Conservation (phyloP, 2,113 vertebrate species). For the Callospermophilus lateralis region DNA sequence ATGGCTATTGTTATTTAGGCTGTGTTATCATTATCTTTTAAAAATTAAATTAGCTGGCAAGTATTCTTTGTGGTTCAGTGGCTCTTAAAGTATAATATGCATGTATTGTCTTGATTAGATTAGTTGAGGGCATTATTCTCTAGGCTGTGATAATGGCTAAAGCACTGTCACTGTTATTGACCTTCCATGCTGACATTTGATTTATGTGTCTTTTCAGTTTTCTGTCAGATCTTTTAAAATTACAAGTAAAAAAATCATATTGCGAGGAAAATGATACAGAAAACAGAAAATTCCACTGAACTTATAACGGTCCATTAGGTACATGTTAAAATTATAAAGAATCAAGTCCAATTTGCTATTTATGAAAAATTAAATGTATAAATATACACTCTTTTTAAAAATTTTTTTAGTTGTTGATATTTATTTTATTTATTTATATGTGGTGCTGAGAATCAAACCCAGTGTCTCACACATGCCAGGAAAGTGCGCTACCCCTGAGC, state of each 20-base stretch:
- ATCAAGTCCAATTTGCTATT: constrained; percentile 52
- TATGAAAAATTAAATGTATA: constrained; percentile 25
- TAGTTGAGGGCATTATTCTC: constrained; percentile 40
- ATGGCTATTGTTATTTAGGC: constrained; percentile 1
- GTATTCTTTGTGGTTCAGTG: neutral
- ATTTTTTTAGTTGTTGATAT: too few species aligned
- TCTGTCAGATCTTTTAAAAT: constrained; percentile 20
- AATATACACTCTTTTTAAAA: neutral
- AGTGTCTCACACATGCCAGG: too few species aligned
- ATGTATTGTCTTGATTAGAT: neutral
- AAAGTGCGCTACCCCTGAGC: too few species aligned
- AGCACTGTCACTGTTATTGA: neutral
- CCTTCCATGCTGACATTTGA: constrained; percentile 5
- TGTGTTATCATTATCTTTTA: neutral
- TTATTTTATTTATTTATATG: too few species aligned
- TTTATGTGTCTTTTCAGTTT: neutral
- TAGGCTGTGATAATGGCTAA: neutral
- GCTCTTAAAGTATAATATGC: constrained; percentile 41
- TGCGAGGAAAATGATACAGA: constrained; percentile 26
- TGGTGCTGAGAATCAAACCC: too few species aligned
- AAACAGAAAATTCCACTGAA: constrained; percentile 36
- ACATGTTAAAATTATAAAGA: constrained; percentile 35
- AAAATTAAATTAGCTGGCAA: neutral
- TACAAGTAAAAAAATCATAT: constrained; percentile 28
- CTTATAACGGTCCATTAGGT: neutral